Conservation (phyloP, 2,113 vertebrate species). For the Calidris pygmaea region DNA sequence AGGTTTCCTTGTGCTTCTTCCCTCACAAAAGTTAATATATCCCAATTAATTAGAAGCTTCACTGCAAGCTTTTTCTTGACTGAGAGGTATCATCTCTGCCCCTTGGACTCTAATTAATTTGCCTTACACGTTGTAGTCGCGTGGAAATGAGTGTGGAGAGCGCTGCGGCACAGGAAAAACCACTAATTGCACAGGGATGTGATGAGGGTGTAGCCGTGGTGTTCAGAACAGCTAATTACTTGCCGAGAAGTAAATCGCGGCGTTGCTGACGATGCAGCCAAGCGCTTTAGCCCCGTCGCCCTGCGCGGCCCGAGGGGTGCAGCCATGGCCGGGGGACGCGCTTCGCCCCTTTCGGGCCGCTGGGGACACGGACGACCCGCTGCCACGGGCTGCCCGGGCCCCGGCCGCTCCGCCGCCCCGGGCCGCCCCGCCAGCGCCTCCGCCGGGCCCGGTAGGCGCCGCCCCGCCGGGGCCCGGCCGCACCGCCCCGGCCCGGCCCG, state of each 20-base stretch:
- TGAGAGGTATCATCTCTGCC: background rate
- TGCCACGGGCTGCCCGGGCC: background rate
- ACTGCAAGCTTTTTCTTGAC: background rate
- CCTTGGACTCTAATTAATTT: background rate
- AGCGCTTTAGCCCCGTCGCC: background rate
- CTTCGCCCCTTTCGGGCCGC: background rate
- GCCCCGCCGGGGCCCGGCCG: no score
- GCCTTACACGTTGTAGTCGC: accelerated
- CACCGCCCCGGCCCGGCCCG: no score
- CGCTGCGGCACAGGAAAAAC: background rate
- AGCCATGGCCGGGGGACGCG: background rate
- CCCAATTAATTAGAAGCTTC: background rate
- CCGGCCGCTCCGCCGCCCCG: no score
- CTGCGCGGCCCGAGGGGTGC: background rate
- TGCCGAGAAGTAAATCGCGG: background rate
- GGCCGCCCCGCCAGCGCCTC: no score
- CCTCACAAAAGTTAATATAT: background rate
- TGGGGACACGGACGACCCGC: no score
- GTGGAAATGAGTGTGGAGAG: accelerated
- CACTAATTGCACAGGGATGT: accelerated
- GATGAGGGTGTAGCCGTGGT: background rate
- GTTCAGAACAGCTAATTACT: background rate
- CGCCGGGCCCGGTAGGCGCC: no score
- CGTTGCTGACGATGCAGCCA: no score
- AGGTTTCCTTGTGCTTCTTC: background rate